Base-by-base conservation (phyloP, 2,888 invertebrate genomes). In the Scrobipalpa costella region DNA sequence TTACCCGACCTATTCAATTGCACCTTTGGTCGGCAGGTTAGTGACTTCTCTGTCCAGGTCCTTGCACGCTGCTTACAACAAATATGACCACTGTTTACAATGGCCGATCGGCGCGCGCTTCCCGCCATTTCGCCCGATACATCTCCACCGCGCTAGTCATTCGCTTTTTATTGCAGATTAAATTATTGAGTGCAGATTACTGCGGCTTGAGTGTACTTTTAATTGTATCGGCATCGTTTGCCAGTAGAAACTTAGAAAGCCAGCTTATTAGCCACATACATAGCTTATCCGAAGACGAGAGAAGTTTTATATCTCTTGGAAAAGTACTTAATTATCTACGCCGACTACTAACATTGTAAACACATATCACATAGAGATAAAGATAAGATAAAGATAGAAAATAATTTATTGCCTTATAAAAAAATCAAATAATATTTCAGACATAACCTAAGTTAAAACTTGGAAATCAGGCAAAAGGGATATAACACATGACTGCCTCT, bases 1-100 rank as follows among this genome's bases (percentile, higher is more conserved):
- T n/a, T n/a, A n/a, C n/a, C n/a, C n/a, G n/a, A n/a, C 66, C 63
- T 66, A 61, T 66, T 67, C 63, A 63, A 66, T 64, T 62, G 52
- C 65, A 68, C 65, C 67, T 66, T 61, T 64, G 40, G 65, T 62
- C 67, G 66, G 33, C 36, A 38, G 64, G 60, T 63, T 61, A 65
- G 34, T 47, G 63, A 62, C 40, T 19, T 34, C 13, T 8, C 3
- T 13, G 15, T 13, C 34, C 47, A 58, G 58, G 33, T 52, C 36
- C 33, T 49, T 33, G 57, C 36, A 21, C 61, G 55, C 38, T 33
- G 33, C 13, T 11, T 27, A 44, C 27, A 44, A 33, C 34, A 33
- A 36, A 55, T 15, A 52, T 49, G 19, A 36, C 50, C 17, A 17
- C 47, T 57, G 38, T 17, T 36, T 55, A 33, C 52, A 55, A 33